These are phyloP conservation scores for Hippoglossus hippoglossus DNA, from an alignment of 2,797 vertebrate species.

Conservation along the genomic window DNA sequence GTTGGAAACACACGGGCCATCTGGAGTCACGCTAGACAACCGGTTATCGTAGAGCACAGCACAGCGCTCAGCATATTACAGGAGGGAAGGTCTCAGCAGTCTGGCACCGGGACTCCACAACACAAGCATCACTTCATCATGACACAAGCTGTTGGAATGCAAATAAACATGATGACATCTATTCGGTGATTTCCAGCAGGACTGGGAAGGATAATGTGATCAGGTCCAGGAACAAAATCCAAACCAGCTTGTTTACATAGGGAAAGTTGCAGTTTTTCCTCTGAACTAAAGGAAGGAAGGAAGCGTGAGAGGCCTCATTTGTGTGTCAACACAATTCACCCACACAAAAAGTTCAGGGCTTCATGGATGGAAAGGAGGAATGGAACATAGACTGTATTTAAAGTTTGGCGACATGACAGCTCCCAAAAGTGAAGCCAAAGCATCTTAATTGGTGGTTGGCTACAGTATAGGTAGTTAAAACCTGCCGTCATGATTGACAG, in stretches of 20 bases:
- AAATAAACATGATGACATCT: constrained; percentile 52
- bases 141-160: constrained; percentile 51
- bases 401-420: too few species aligned
- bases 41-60: constrained; percentile 46
- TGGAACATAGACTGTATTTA: too few species aligned
- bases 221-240: neutral
- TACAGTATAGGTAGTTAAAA: too few species aligned
- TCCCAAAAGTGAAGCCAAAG: too few species aligned
- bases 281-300: neutral
- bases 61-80: constrained; percentile 29
- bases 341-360: too few species aligned
- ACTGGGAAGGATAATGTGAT: constrained; percentile 14
- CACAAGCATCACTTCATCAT: constrained; percentile 36
- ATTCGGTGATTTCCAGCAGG: constrained; percentile 39
- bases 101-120: constrained; percentile 25
- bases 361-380: too few species aligned
- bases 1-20: constrained; percentile 53
- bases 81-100: constrained; percentile 27
- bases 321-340: too few species aligned
- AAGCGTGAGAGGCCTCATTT: neutral
- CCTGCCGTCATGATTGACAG: too few species aligned
- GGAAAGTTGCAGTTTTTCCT: neutral
- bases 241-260: constrained; percentile 10
- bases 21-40: constrained; percentile 56
- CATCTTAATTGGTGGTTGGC: too few species aligned